Evolutionary conservation across 1,140 invertebrate species (phyloP).

Genomic region (Drosophila pallidifrons): DNA sequence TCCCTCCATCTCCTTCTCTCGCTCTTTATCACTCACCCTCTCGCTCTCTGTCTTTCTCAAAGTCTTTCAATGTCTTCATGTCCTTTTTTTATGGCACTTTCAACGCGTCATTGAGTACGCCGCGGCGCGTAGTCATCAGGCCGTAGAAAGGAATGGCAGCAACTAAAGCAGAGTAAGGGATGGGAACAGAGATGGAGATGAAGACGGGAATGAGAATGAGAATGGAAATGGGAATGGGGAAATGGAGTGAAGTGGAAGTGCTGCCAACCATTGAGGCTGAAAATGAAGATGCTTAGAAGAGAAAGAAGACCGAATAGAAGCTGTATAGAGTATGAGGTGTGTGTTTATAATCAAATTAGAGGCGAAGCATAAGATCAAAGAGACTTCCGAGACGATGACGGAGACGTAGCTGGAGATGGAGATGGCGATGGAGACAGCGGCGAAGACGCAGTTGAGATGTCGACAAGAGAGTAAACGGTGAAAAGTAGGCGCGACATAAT

Average conservation of each 20-base stretch:
- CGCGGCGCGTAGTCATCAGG: slow-evolving; percentile 75
- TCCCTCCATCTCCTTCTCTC: slow-evolving; percentile 1
- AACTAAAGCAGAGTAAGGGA: background rate
- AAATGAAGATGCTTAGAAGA: slow-evolving; percentile 71
- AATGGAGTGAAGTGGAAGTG: slow-evolving; percentile 28
- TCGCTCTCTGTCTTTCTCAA: background rate
- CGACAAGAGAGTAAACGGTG: slow-evolving; percentile 49
- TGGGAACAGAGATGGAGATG: background rate
- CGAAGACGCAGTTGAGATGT: slow-evolving; percentile 7
- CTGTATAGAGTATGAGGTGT: slow-evolving; percentile 53
- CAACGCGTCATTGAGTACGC: slow-evolving; percentile 81
- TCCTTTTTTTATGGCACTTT: slow-evolving; percentile 81
- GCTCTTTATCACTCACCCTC: slow-evolving; percentile 4
- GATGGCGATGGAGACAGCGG: slow-evolving; percentile 1
- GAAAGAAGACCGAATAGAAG: slow-evolving; percentile 15
- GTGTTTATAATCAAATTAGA: slow-evolving; percentile 84
- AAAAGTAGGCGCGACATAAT: slow-evolving; percentile 84
- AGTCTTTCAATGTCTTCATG: slow-evolving; percentile 65
- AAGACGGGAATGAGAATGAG: background rate
- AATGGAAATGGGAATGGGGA: background rate
- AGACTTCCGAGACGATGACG: slow-evolving; percentile 38
- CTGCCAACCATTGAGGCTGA: slow-evolving; percentile 57
- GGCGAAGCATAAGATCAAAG: slow-evolving; percentile 82
- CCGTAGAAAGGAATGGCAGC: slow-evolving; percentile 38
- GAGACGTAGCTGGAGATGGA: slow-evolving; percentile 2